Evolutionary conservation across 2,797 vertebrate genomes (phyloP).

Genomic region (Lemur catta): DNA sequence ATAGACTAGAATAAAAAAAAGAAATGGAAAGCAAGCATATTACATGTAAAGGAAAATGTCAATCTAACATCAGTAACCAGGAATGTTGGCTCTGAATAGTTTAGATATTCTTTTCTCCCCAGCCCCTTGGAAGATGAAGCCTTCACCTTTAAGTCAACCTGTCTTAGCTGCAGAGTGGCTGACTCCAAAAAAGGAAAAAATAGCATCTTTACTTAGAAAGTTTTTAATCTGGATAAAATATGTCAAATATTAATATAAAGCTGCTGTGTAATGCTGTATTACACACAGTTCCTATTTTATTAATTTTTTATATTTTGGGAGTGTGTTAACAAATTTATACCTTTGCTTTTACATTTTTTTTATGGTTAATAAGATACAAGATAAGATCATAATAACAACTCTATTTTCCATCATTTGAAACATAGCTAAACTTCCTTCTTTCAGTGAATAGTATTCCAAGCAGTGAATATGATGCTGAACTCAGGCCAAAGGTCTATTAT

Average conservation of each 20-base stretch:
- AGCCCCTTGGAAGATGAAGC: background rate
- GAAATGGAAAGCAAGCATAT: conserved; percentile 46
- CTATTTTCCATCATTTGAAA: conserved; percentile 31
- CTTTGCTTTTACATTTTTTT: background rate
- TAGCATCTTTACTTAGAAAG: background rate
- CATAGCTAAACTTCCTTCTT: background rate
- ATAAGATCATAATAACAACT: background rate
- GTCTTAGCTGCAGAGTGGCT: background rate
- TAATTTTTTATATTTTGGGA: background rate
- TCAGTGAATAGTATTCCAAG: background rate
- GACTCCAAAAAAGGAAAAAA: background rate
- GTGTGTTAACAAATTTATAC: background rate
- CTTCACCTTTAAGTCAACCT: background rate
- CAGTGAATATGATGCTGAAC: background rate
- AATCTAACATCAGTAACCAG: background rate
- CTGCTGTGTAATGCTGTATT: background rate
- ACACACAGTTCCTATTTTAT: conserved; percentile 45
- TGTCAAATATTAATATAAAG: conserved; percentile 22
- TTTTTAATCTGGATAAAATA: conserved; percentile 22
- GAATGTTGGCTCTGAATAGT: background rate
- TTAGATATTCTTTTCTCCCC: background rate
- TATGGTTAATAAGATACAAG: background rate
- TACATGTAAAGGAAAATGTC: background rate
- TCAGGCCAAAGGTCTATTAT: conserved; percentile 33
- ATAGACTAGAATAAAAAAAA: conserved; percentile 82